Percentiles rank a stretch among this genome's conserved stretches.
Conservation (phyloP, 1,140 invertebrate genomes). For the Penaeus japonicus region DNA sequence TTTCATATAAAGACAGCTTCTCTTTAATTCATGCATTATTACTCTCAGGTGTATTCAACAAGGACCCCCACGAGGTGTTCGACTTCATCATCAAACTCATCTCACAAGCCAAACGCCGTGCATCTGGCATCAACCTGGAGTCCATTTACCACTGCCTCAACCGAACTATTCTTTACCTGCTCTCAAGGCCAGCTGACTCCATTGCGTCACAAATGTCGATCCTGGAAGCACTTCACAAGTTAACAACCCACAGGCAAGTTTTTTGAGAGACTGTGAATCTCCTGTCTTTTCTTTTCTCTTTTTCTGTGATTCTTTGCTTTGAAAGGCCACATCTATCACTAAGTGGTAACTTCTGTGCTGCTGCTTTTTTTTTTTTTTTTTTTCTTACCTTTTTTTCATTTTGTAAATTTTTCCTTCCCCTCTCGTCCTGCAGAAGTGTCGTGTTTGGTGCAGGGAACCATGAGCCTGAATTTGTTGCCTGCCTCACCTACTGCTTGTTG, state of each 20-base stretch:
- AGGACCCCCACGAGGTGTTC: constrained; percentile 93
- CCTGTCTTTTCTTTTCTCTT: constrained; percentile 13
- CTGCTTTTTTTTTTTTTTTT: constrained; percentile 55
- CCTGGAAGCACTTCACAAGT: constrained; percentile 90
- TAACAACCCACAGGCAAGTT: constrained; percentile 79
- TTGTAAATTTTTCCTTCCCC: neutral
- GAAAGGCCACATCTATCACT: too few species aligned
- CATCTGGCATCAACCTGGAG: constrained; percentile 70
- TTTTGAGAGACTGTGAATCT: constrained; percentile 38
- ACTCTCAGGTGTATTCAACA: constrained; percentile 73
- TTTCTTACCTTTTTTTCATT: neutral
- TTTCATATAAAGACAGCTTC: too few species aligned
- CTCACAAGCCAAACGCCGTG: constrained; percentile 77
- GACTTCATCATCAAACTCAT: constrained; percentile 94
- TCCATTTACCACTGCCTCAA: constrained; percentile 93
- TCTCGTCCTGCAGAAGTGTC: constrained; percentile 70
- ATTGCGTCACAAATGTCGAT: constrained; percentile 91
- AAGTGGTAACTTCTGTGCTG: constrained; percentile 58
- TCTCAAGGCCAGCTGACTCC: constrained; percentile 89
- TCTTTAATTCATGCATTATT: neutral
- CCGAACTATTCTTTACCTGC: constrained; percentile 88
- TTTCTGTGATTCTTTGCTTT: neutral
- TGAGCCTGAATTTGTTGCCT: constrained; percentile 94
- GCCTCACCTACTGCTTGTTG: constrained; percentile 93
- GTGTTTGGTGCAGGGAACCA: constrained; percentile 95